These are phyloP conservation scores for Petrophora chlorosata DNA, from an alignment of 2,888 invertebrate genomes.

Conservation along the genomic window DNA sequence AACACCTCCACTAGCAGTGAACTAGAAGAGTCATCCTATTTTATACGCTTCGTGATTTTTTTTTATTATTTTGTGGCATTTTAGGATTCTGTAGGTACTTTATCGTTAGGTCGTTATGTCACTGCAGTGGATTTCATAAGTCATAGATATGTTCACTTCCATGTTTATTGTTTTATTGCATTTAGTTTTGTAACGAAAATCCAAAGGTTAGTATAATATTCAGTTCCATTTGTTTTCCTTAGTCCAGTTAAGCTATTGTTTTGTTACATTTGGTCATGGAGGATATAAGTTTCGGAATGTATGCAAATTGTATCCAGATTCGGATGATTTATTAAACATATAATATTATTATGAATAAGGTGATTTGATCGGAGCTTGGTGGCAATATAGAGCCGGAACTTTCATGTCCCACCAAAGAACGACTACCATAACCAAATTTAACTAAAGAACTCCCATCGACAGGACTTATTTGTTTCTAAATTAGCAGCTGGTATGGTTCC, in stretches of 20 bases:
- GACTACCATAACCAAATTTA: constrained; percentile 58
- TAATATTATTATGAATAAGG: constrained; percentile 34
- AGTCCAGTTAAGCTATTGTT: constrained; percentile 55
- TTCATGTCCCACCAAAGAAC: constrained; percentile 41
- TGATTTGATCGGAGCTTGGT: constrained; percentile 36
- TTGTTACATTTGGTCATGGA: constrained; percentile 61
- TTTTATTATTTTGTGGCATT: constrained; percentile 63
- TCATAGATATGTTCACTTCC: constrained; percentile 77
- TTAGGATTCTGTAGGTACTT: constrained; percentile 53
- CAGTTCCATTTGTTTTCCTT: constrained; percentile 53
- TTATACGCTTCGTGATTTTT: constrained; percentile 61
- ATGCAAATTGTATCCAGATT: constrained; percentile 28
- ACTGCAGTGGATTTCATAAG: constrained; percentile 73
- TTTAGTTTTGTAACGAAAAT: constrained; percentile 82
- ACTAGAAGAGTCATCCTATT: constrained; percentile 57
- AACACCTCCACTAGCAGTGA: constrained; percentile 71
- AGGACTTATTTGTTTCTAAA: constrained; percentile 76
- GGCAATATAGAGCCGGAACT: constrained; percentile 43
- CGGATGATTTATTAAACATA: constrained; percentile 27
- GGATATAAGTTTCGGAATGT: constrained; percentile 48
- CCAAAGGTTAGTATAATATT: constrained; percentile 82
- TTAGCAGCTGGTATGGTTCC: constrained; percentile 84
- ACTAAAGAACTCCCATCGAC: constrained; percentile 58
- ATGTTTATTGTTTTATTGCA: constrained; percentile 75
- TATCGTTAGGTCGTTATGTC: constrained; percentile 49